phyloP scores from a whole-genome alignment of 2,888 invertebrate species.

The Apamea crenata region DNA sequence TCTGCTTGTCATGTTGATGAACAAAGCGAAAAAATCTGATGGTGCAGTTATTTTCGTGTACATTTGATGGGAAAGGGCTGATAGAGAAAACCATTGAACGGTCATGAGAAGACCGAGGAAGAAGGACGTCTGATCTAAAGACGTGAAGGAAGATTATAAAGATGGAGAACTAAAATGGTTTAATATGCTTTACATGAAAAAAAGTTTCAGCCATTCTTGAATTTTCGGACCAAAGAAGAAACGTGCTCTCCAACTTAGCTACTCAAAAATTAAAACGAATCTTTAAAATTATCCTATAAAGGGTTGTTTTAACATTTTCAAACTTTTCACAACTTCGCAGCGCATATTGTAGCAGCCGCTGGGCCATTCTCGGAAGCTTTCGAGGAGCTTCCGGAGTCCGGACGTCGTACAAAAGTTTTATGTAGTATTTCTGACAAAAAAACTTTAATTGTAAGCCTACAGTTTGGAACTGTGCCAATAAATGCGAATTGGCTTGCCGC shows the following conservation, averaged over 20 bases:
- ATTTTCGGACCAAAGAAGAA: constrained; percentile 6
- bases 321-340: constrained; percentile 29
- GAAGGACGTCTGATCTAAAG: too few relatives aligned
- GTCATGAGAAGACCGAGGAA: background rate
- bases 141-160: background rate
- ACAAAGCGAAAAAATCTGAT: constrained; percentile 17
- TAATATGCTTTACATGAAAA: background rate
- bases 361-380: constrained; percentile 36
- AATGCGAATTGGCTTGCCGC: constrained; percentile 39
- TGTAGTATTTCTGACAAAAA: constrained; percentile 27
- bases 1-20: constrained; percentile 32
- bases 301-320: constrained; percentile 20
- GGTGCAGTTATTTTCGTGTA: constrained; percentile 11
- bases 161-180: too few relatives aligned
- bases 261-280: constrained; percentile 31
- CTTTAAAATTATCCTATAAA: constrained; percentile 27
- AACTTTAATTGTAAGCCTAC: constrained; percentile 29
- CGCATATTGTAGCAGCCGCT: constrained; percentile 20
- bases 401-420: constrained; percentile 37
- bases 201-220: background rate
- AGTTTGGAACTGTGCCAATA: constrained; percentile 49
- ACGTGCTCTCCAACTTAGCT: background rate
- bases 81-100: background rate
- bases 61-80: background rate
- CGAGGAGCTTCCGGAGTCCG: constrained; percentile 4